Percentiles rank a stretch among this genome's conserved stretches.
phyloP scores from a whole-genome alignment of 2,113 vertebrate species.

The Rallus limicola region DNA sequence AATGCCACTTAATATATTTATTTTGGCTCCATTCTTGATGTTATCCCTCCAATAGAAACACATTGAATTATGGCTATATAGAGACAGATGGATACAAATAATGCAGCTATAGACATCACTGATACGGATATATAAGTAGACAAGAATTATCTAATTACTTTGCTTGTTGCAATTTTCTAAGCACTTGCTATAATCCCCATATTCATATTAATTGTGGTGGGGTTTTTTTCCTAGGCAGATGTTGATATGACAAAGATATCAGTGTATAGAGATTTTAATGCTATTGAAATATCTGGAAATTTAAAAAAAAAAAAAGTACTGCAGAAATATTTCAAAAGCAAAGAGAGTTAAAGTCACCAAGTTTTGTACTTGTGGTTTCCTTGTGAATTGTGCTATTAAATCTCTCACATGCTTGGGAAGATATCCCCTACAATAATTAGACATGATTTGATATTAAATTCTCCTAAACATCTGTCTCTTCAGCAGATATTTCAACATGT shows the following conservation, averaged over 20 bases:
- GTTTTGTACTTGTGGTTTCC: neutral
- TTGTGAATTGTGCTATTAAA: neutral
- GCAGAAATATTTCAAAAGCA: neutral
- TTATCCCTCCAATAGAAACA: conserved; percentile 60
- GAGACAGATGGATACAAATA: conserved; percentile 50
- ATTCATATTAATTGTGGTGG: neutral
- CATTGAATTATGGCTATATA: conserved; percentile 59
- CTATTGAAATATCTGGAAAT: neutral
- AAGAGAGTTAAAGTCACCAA: neutral
- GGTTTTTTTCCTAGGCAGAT: conserved; percentile 7
- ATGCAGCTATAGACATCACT: conserved; percentile 35
- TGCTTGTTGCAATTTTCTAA: conserved; percentile 29
- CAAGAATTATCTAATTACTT: conserved; percentile 55
- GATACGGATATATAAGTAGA: conserved; percentile 61
- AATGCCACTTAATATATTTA: conserved; percentile 41
- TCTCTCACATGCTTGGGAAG: neutral
- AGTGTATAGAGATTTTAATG: neutral
- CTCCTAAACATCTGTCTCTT: neutral
- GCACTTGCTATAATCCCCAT: neutral
- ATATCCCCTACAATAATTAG: neutral
- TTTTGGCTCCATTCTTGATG: conserved; percentile 20
- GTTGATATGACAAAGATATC: neutral
- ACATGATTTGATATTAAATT: neutral
- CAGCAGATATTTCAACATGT: neutral
- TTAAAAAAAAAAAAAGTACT: neutral